Base-by-base conservation (phyloP, 2,113 vertebrate genomes). In the Anseranas semipalmata region DNA sequence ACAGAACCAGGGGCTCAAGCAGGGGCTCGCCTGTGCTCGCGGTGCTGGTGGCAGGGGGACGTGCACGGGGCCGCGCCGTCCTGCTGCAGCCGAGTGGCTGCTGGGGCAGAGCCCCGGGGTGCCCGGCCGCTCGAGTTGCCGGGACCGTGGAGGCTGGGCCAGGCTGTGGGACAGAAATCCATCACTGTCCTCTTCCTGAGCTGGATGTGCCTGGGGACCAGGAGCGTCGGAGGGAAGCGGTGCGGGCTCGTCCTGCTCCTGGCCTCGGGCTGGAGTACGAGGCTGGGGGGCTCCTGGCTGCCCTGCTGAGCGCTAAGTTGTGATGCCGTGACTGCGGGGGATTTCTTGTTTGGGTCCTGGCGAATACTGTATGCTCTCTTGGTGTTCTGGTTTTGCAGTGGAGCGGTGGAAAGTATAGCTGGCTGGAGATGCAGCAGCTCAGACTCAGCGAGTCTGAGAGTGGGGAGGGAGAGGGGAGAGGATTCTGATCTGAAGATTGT, bases 401-500 rank as follows among this genome's bases (percentile, higher is more conserved):
- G 71, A 33, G 53, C 27, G 0, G 0, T 56, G 52, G 79, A 52
- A 74, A 15, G 12, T 13, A 0, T 10, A 14, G 52, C 22, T 60
- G 56, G 37, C 43, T 62, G 53, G 10, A 56, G 46, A 9, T 4
- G 10, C 0, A 5, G 2, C 68, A 2, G 2, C 18, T 33, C 1
- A 5, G 8, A 65, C n/a, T n/a, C n/a, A n/a, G n/a, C n/a, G 79
- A 50, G 67, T 15, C 67, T 35, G 67, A 10, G 56, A 46, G 55
- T 0, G 1, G 8, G 58, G 70, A 67, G 73, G 83, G 93, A 89
- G 74, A 87, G 82, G 84, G 67, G 12, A 6, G 68, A 73, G 17
- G 0, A 2, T 0, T 0, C 56, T 19, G 72, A 6, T 6, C 55
- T 8, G 33, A 24, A 21, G 27, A 5, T 4, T 2, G 4, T 77